Conservation (phyloP, 2,113 vertebrate genomes). For the Chloropsis hardwickii region DNA sequence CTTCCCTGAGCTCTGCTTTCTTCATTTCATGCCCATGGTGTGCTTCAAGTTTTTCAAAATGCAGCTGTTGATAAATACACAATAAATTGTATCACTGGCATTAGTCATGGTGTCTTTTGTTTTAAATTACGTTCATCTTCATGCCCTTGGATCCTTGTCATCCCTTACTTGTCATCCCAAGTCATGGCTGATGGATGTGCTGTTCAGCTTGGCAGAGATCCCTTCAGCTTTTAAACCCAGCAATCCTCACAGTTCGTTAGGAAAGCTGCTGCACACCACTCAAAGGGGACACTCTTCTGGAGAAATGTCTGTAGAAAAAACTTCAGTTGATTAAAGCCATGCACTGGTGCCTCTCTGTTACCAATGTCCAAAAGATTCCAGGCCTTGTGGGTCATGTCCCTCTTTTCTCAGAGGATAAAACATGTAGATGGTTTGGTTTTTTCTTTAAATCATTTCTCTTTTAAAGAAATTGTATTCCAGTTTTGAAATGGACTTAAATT, state of each 20-base stretch:
- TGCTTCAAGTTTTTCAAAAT: not conserved
- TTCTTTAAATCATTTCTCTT: not conserved
- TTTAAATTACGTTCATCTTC: not conserved
- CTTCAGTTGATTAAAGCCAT: not conserved
- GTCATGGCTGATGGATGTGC: not conserved
- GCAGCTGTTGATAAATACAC: not conserved
- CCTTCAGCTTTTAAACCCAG: not conserved
- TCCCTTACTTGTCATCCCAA: not conserved
- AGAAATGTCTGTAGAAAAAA: not conserved
- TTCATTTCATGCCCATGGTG: not conserved
- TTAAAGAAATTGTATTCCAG: not conserved
- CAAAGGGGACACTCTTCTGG: not conserved
- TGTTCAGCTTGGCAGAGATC: not conserved
- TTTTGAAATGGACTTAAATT: not conserved
- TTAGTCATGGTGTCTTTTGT: not conserved
- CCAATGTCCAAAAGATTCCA: not conserved
- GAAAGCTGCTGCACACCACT: not conserved
- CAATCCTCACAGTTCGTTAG: not conserved
- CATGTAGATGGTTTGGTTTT: not conserved
- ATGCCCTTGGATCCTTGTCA: not conserved
- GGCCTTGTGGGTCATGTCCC: not conserved
- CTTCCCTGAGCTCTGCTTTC: not conserved
- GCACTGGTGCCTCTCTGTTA: not conserved
- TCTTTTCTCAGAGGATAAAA: not conserved
- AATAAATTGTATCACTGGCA: not conserved